Base-by-base conservation (phyloP, 1,140 invertebrate genomes). In the Ceratosolen fusciceps region DNA sequence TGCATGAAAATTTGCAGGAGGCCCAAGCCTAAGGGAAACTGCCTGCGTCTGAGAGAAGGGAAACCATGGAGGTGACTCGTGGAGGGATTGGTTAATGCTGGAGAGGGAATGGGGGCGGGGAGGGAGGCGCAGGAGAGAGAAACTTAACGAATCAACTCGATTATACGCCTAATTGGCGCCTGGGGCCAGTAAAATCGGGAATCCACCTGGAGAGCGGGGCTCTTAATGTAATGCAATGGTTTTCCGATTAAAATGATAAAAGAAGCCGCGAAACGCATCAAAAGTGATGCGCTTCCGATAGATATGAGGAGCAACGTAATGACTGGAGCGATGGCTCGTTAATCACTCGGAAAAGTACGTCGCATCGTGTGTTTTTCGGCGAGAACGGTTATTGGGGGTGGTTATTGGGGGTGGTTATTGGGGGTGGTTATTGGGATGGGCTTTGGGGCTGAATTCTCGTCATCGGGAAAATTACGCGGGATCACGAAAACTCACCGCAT, bases 1-100 rank as follows among this genome's bases (percentile, higher is more conserved):
- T 86, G 84, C 83, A 85, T 86, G 83, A 84, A 85, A 85, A 86
- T 85, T 85, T 73, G 79, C 80, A 79, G 72, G 31, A 34, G 34
- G 37, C 60, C n/a, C 21, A 65, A 65, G 60, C n/a, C 16, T 65
- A n/a, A 62, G 31, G 31, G n/a, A n/a, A n/a, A n/a, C n/a, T n/a
- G n/a, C n/a, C n/a, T n/a, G n/a, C n/a, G n/a, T n/a, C n/a, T n/a
- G n/a, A n/a, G n/a, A n/a, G n/a, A n/a, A n/a, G n/a, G n/a, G n/a
- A n/a, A n/a, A n/a, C n/a, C n/a, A n/a, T n/a, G n/a, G n/a, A n/a
- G n/a, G n/a, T n/a, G n/a, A n/a, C n/a, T n/a, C n/a, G n/a, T n/a
- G n/a, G n/a, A n/a, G n/a, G n/a, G n/a, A n/a, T n/a, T n/a, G n/a
- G n/a, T n/a, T n/a, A n/a, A n/a, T n/a, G n/a, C n/a, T n/a, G n/a